Evolutionary conservation across 2,888 invertebrate species (phyloP).

Genomic region (Seira musarum): DNA sequence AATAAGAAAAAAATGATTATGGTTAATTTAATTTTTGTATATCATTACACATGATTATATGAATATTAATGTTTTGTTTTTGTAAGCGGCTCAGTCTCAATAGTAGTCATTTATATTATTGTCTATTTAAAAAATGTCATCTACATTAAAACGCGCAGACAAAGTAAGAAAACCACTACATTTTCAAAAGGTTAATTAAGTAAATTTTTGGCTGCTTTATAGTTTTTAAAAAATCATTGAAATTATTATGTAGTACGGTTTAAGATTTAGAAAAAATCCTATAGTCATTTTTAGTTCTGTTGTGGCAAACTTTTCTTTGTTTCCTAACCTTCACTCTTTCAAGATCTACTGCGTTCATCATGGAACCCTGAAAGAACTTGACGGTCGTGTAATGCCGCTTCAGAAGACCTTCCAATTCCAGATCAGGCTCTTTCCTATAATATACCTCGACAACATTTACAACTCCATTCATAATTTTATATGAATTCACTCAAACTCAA

Average conservation of each 20-base stretch:
- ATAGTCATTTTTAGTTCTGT: too few relatives aligned
- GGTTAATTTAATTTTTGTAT: background rate
- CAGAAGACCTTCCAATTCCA: conserved; percentile 97
- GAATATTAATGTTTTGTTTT: conserved; percentile 43
- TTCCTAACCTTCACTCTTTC: conserved; percentile 96
- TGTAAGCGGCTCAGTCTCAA: background rate
- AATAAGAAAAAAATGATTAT: background rate
- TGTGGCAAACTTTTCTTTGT: too few relatives aligned
- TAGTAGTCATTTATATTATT: conserved; percentile 18
- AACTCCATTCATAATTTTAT: conserved; percentile 34
- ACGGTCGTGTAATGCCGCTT: conserved; percentile 99
- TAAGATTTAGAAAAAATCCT: background rate
- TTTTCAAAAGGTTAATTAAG: too few relatives aligned
- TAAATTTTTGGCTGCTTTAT: too few relatives aligned
- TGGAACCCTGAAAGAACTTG: conserved; percentile 99
- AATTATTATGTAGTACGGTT: background rate
- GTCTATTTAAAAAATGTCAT: background rate
- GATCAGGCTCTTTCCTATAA: conserved; percentile 98
- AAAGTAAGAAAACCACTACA: too few relatives aligned
- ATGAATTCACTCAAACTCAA: background rate
- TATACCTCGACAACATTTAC: conserved; percentile 60
- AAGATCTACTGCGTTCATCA: conserved; percentile 99
- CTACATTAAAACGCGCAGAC: too few relatives aligned
- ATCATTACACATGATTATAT: background rate
- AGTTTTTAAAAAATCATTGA: too few relatives aligned